Conservation (phyloP, 2,797 vertebrate species). For the Menidia menidia region DNA sequence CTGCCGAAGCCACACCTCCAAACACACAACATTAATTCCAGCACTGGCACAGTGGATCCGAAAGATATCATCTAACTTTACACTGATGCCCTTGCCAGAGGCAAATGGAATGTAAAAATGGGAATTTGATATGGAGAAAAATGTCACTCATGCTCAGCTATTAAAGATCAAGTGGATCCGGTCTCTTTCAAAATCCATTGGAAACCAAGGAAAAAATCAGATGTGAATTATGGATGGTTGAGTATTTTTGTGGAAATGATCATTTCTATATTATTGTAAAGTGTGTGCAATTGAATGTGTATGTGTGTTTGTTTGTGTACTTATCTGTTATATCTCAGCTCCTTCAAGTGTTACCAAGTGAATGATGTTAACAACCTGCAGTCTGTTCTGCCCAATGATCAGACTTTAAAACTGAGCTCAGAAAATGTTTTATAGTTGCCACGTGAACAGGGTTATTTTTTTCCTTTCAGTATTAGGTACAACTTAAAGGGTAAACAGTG, state of each 20-base stretch:
- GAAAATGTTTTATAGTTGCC: no score
- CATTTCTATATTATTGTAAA: neutral
- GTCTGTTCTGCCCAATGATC: no score
- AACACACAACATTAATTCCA: neutral
- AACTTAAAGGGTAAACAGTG: no score
- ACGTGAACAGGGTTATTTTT: no score
- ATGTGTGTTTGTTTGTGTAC: neutral
- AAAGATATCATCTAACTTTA: neutral
- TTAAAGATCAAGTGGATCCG: neutral
- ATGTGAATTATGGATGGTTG: neutral
- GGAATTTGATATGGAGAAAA: neutral
- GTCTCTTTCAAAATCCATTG: neutral
- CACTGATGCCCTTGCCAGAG: neutral
- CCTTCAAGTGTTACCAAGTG: no score
- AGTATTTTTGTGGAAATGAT: neutral
- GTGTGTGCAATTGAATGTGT: neutral
- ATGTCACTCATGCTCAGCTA: neutral
- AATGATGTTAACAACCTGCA: no score
- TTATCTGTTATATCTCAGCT: no score
- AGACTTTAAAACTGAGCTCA: no score
- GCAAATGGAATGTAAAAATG: neutral
- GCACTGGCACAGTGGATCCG: neutral
- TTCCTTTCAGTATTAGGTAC: no score
- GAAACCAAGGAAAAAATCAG: neutral
- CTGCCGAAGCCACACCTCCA: neutral